Base-by-base conservation (phyloP, 1,140 invertebrate genomes). In the Zophobas atratus region DNA sequence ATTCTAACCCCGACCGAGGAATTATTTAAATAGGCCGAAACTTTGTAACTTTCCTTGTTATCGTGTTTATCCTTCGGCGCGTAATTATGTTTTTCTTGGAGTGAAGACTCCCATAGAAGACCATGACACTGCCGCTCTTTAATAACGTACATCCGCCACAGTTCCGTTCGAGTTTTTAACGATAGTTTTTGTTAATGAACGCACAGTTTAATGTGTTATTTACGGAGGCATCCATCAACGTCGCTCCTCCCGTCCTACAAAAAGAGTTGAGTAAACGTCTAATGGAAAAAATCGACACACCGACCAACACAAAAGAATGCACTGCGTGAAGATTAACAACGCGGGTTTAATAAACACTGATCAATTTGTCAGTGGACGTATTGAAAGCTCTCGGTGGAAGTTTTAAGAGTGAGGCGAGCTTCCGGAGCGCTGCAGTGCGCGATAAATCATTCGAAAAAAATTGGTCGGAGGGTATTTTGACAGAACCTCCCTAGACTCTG, bases 111-210 rank as follows among this genome's bases (percentile, higher is more conserved):
- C 4, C 4, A 2, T 5, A 6, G 49, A 20, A 51, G 49, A 20
- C 2, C 49, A 20, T 20, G 49, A 51, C n/a, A 2, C 49, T 20
- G 2, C 6, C 20, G 49, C 6, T 5, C 49, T 51, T 51, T 51
- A 46, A n/a, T 51, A 51, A 48, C 34, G 35, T 36, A 36, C 39
- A 67, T 43, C 60, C 60, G 38, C 20, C 33, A 48, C 60, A 43
- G 39, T 6, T 67, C n/a, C 5, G 60, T 41, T 36, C 32, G 55
- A 20, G 60, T 43, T 67, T 60, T 67, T 39, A 67, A 46, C 60
- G 60, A 67, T 67, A 67, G 60, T 67, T 67, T 67, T 43, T 43
- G 60, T 67, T 67, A 67, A 67, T 67, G 60, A 67, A 67, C 60
- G 60, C 33, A 67, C 60, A 43, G 60, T 67, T 67, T 67, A 67